Conservation (phyloP, 2,797 vertebrate genomes). For the Echeneis naucrates region DNA sequence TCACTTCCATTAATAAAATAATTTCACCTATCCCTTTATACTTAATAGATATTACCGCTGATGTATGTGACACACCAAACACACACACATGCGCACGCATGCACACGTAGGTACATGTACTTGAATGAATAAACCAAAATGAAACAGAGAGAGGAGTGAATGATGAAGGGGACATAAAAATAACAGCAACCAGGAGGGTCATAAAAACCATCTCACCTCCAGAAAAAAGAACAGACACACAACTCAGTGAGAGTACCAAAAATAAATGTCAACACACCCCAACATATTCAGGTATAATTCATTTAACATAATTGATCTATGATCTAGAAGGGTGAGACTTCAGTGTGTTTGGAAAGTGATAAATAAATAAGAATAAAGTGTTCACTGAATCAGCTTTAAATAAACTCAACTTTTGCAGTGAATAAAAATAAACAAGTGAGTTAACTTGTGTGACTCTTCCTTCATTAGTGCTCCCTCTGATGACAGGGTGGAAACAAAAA, state of each 20-base stretch:
- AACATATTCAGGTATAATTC: neutral
- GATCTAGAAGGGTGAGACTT: conserved; percentile 15
- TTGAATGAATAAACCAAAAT: conserved; percentile 12
- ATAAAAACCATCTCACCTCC: conserved; percentile 25
- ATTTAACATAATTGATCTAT: neutral
- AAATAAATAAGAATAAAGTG: conserved; percentile 16
- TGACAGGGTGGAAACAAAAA: no score
- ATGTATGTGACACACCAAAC: conserved; percentile 6
- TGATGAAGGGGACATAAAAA: conserved; percentile 27
- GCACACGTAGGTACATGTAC: neutral
- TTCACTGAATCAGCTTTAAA: neutral
- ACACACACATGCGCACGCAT: neutral
- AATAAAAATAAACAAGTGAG: neutral
- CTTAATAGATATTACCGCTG: neutral
- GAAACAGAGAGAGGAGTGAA: conserved; percentile 17
- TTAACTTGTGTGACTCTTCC: no score
- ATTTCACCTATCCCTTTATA: neutral
- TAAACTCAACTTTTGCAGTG: neutral
- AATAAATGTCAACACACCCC: conserved; percentile 6
- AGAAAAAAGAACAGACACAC: conserved; percentile 4
- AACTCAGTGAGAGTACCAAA: neutral
- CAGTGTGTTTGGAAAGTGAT: neutral
- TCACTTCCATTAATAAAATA: neutral
- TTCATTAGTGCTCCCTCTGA: no score
- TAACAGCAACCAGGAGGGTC: conserved; percentile 24